A percentile compares a stretch with the other conserved stretches of the same genome.
Conservation (phyloP, 2,888 invertebrate genomes). For the Drosophila mercatorum region DNA sequence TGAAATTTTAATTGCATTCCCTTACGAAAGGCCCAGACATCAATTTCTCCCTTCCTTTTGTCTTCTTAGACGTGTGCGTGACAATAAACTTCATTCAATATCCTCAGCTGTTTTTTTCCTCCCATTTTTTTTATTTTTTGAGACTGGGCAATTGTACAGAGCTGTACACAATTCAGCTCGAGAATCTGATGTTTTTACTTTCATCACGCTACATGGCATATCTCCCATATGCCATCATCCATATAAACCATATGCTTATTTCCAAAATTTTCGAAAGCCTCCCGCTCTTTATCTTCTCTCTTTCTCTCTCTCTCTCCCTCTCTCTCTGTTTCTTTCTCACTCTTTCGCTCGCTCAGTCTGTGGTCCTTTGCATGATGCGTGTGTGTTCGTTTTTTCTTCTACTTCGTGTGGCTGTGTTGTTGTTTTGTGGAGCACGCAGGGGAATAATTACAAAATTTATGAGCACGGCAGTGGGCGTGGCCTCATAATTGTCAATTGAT, state of each 20-base stretch:
- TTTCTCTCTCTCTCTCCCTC: neutral
- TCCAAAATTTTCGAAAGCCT: slow-evolving; percentile 35
- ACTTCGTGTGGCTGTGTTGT: slow-evolving; percentile 13
- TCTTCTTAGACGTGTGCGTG: slow-evolving; percentile 45
- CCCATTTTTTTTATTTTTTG: too few relatives aligned
- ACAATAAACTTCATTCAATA: slow-evolving; percentile 57
- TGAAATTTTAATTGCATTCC: slow-evolving; percentile 64
- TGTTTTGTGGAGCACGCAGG: slow-evolving; percentile 65
- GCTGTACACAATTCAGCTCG: neutral
- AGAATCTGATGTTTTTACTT: slow-evolving; percentile 13
- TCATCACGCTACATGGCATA: slow-evolving; percentile 26
- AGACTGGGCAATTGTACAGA: slow-evolving; percentile 14
- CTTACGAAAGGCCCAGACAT: slow-evolving; percentile 36
- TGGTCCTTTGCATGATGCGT: slow-evolving; percentile 43
- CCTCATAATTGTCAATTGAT: slow-evolving; percentile 75
- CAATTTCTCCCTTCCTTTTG: slow-evolving; percentile 5
- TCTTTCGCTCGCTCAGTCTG: neutral
- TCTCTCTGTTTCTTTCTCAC: neutral
- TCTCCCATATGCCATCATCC: slow-evolving; percentile 20
- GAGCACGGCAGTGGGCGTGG: slow-evolving; percentile 76
- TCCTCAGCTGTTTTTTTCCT: neutral
- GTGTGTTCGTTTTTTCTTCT: slow-evolving; percentile 38
- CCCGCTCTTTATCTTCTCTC: neutral
- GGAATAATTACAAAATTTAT: slow-evolving; percentile 78
- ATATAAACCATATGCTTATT: slow-evolving; percentile 36